A percentile compares a stretch with the other conserved stretches of the same genome.
Evolutionary conservation across 2,888 invertebrate genomes (phyloP).

Genomic region (Eubasilissa splendida): DNA sequence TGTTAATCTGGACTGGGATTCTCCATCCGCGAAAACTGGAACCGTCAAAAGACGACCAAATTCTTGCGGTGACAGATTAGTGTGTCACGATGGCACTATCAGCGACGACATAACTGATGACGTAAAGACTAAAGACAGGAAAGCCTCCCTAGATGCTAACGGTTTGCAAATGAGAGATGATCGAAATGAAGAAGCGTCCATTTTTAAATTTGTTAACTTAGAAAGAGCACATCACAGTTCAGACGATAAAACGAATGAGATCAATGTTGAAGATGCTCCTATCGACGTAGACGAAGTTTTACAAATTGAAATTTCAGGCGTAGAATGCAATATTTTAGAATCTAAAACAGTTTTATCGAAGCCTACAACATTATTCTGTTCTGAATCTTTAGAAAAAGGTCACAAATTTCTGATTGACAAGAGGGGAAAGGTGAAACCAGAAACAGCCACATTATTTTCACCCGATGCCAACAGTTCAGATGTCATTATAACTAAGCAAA

Average conservation of each 20-base stretch:
- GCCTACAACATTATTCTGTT: constrained; percentile 43
- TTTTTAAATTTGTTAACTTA: constrained; percentile 11
- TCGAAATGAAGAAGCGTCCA: constrained; percentile 19
- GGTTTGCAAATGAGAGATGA: constrained; percentile 21
- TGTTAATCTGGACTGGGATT: constrained; percentile 79
- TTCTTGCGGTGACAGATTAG: constrained; percentile 64
- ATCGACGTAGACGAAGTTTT: constrained; percentile 17
- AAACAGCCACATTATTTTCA: constrained; percentile 54
- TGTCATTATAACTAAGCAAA: constrained; percentile 15
- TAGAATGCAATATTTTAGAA: neutral
- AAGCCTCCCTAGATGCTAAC: constrained; percentile 50
- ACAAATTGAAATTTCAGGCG: constrained; percentile 36
- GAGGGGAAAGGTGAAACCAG: constrained; percentile 54
- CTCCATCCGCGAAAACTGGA: constrained; percentile 79
- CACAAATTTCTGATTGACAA: constrained; percentile 56
- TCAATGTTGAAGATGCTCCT: neutral
- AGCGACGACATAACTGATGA: constrained; percentile 8
- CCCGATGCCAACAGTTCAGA: constrained; percentile 57
- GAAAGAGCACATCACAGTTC: neutral
- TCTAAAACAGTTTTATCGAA: constrained; percentile 11
- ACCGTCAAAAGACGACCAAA: constrained; percentile 80
- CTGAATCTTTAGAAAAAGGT: constrained; percentile 46
- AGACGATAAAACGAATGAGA: constrained; percentile 1
- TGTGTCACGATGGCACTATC: constrained; percentile 6
- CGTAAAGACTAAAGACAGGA: constrained; percentile 40